Evolutionary conservation across 1,140 invertebrate genomes (phyloP).

Genomic region (Hesperophylax magnus): DNA sequence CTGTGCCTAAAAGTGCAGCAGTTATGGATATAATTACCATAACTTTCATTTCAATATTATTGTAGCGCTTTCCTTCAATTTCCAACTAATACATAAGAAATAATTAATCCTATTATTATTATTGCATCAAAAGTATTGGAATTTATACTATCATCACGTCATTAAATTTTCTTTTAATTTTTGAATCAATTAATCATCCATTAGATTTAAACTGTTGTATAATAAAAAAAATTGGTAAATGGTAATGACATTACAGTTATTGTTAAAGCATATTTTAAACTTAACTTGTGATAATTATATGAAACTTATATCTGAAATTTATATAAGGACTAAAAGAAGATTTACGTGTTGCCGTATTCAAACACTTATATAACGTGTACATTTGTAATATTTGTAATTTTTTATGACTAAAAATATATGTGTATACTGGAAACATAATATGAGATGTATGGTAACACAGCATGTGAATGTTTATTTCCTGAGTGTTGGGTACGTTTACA

Average conservation of each 20-base stretch:
- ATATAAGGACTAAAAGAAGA: slow-evolving; percentile 6
- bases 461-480: slow-evolving; percentile 23
- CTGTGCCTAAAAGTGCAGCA: no score
- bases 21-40: no score
- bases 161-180: no score
- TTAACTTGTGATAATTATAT: slow-evolving; percentile 36
- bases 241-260: slow-evolving; percentile 5
- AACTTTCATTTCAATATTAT: no score
- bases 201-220: no score
- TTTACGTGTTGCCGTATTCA: slow-evolving; percentile 27
- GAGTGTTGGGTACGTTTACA: not conserved
- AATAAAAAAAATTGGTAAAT: not conserved
- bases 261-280: slow-evolving; percentile 28
- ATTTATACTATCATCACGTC: no score
- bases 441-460: not conserved
- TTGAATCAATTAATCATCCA: no score
- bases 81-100: no score
- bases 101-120: no score
- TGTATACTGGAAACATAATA: slow-evolving; percentile 24
- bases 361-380: slow-evolving; percentile 26
- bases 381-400: slow-evolving; percentile 41
- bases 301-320: slow-evolving; percentile 12
- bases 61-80: no score
- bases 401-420: slow-evolving; percentile 37
- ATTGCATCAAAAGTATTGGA: no score